Conservation (phyloP, 2,888 invertebrate species). For the Pammene aurita region DNA sequence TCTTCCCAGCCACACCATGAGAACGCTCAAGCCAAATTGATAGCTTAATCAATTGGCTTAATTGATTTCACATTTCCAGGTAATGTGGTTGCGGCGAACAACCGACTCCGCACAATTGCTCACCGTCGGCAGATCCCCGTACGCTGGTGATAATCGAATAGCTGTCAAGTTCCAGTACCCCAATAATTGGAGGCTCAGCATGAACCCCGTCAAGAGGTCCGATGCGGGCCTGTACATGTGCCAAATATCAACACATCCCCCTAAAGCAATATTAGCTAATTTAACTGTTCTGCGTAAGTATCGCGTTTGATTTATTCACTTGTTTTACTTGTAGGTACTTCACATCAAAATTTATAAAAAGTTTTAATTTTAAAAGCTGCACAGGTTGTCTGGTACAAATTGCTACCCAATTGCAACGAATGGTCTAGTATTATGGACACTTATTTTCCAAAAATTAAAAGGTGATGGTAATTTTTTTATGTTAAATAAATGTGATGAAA, state of each 20-base stretch:
- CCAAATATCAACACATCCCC: slow-evolving; percentile 92
- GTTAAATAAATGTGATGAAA: background rate
- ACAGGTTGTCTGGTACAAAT: too few species aligned
- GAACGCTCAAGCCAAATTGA: background rate
- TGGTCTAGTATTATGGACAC: too few species aligned
- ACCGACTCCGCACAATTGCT: slow-evolving; percentile 85
- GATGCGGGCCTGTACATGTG: slow-evolving; percentile 91
- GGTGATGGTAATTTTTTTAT: too few species aligned
- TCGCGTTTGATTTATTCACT: background rate
- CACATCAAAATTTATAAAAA: too few species aligned
- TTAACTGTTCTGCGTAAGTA: slow-evolving; percentile 88
- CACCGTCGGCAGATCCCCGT: slow-evolving; percentile 85
- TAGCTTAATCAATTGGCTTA: slow-evolving; percentile 2
- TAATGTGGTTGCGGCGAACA: slow-evolving; percentile 87
- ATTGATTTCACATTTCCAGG: slow-evolving; percentile 65
- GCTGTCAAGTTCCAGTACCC: slow-evolving; percentile 87
- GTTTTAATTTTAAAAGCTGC: too few species aligned
- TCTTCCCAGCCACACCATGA: too few species aligned
- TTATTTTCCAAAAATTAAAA: too few species aligned
- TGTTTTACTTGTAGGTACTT: background rate
- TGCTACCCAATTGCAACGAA: too few species aligned
- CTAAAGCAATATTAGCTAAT: slow-evolving; percentile 89
- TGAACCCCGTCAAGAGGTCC: slow-evolving; percentile 87
- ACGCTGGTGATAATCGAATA: slow-evolving; percentile 85
- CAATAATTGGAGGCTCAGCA: slow-evolving; percentile 87